Percentiles rank a stretch among this genome's conserved stretches.
Conservation (phyloP, 2,113 vertebrate species). For the Phainopepla nitens region DNA sequence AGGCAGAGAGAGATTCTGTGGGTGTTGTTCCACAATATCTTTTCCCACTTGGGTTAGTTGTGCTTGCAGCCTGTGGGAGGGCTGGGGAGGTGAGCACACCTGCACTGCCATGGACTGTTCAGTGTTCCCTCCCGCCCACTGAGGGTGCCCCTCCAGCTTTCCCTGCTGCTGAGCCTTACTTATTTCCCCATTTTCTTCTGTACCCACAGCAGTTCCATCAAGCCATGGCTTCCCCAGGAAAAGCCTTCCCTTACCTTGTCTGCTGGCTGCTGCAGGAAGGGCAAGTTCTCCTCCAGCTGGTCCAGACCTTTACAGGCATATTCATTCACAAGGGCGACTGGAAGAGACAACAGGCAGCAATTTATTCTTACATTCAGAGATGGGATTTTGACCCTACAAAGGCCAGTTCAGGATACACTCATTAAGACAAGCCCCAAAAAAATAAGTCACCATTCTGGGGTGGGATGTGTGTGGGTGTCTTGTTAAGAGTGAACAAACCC, state of each 20-base stretch:
- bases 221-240: background rate
- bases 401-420: background rate
- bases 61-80: background rate
- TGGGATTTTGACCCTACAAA: background rate
- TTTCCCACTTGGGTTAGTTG: background rate
- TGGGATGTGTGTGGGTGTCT: background rate
- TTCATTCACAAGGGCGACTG: slow-evolving; percentile 85
- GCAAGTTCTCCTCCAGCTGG: slow-evolving; percentile 85
- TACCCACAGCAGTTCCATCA: background rate
- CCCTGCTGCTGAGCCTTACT: background rate
- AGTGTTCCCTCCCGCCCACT: background rate
- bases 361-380: background rate
- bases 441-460: background rate
- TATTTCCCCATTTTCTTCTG: background rate
- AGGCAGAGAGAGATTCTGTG: background rate
- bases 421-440: background rate
- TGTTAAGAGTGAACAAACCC: background rate
- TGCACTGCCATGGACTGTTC: accelerated
- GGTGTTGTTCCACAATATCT: background rate
- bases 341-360: background rate
- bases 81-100: background rate
- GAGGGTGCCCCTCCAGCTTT: background rate
- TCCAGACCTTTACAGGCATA: slow-evolving; percentile 87
- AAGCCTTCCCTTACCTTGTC: slow-evolving; percentile 78
- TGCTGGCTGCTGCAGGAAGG: slow-evolving; percentile 86